Base-by-base conservation (phyloP, 2,888 invertebrate genomes). In the Stramonita haemastoma region DNA sequence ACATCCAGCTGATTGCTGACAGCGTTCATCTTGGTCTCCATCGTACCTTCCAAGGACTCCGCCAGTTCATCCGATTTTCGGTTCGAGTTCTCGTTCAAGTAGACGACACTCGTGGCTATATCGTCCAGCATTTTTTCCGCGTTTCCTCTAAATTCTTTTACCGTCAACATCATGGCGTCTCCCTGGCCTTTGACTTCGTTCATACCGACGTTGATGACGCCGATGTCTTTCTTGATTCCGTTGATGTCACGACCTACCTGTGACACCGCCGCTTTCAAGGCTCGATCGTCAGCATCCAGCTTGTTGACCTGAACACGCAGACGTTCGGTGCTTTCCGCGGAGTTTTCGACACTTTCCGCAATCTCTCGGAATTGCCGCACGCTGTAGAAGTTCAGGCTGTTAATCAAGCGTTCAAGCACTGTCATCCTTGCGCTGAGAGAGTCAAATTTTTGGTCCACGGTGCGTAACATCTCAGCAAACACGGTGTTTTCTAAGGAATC, bases 371-470 rank as follows among this genome's bases (percentile, higher is more conserved):
- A 94, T 89, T 93, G 94, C 34, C 94, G 89, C 0, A 94, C 92
- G 90, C 92, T 94, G 90, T 93, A 95, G 90, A 93, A 94, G 90
- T 95, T 94, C 29, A 95, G 87, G 60, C 91, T 93, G 86, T 93
- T 94, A 4, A 95, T 90, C 0, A 93, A 93, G 34, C 93, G 90
- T 88, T 95, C 94, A 60, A 94, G 86, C 0, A 93, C 90, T n/a
- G 92, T 91, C 22, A 95, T 91, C 26, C 95, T 90, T n/a, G 92
- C 91, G 70, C 92, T 93, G n/a, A 95, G 87, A 0, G 94, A 93
- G 86, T 93, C 92, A 90, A 95, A 94, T 83, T 94, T 94, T 34
- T 93, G 91, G 89, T 94, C 95, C 0, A 95, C 93, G 19, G 93
- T 93, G 26, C 92, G 92, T 32, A 95, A 89, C 86, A 95, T 92